Conservation (phyloP, 2,113 vertebrate genomes). For the Lampris incognitus region DNA sequence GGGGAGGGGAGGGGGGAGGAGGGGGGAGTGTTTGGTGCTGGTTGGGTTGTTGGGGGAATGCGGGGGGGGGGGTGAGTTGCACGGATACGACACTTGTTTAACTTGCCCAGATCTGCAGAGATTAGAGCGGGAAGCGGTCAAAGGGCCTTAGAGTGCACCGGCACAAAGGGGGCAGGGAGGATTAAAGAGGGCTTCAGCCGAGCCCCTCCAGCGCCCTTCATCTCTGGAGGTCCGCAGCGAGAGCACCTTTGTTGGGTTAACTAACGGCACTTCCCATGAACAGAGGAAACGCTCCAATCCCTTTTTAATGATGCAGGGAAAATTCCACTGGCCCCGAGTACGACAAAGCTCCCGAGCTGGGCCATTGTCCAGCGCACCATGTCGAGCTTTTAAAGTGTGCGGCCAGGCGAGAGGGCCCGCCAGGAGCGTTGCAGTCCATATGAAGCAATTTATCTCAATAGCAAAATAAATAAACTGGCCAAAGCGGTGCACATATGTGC, state of each 20-base stretch:
- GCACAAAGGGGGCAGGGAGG: constrained; percentile 68
- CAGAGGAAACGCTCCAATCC: constrained; percentile 67
- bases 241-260: constrained; percentile 76
- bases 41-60: background rate
- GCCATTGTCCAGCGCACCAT: constrained; percentile 67
- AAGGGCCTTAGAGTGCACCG: constrained; percentile 60
- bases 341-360: constrained; percentile 54
- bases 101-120: constrained; percentile 65
- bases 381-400: constrained; percentile 69
- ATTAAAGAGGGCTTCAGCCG: constrained; percentile 68
- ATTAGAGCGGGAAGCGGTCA: constrained; percentile 76
- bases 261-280: constrained; percentile 75
- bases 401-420: constrained; percentile 61
- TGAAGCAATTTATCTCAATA: background rate
- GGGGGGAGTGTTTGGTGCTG: background rate
- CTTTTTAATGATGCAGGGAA: constrained; percentile 81
- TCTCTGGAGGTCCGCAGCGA: constrained; percentile 71
- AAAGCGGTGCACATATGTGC: constrained; percentile 51
- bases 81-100: constrained; percentile 68
- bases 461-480: constrained; percentile 16
- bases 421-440: constrained; percentile 60
- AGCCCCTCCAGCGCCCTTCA: constrained; percentile 71
- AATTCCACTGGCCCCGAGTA: constrained; percentile 74
- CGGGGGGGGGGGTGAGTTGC: constrained; percentile 16
- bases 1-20: background rate